Conservation (phyloP, 2,888 invertebrate genomes). For the Yponomeuta sedellus region DNA sequence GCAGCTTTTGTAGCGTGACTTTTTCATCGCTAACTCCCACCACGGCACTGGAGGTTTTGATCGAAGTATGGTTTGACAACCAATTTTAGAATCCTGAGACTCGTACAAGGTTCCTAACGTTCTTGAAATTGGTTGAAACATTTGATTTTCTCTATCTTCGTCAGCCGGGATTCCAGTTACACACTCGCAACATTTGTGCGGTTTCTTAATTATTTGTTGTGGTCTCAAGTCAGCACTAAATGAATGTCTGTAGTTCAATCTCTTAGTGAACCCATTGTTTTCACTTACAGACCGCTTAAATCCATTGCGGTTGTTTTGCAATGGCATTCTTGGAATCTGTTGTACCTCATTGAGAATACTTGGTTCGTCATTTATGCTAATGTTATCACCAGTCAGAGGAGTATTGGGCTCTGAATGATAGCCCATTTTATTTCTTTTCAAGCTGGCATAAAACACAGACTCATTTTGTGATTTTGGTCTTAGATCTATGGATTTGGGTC, state of each 20-base stretch:
- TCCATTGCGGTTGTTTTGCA: conserved; percentile 63
- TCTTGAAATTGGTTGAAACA: conserved; percentile 46
- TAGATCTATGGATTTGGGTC: conserved; percentile 69
- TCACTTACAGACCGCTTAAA: conserved; percentile 69
- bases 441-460: conserved; percentile 55
- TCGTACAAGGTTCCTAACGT: conserved; percentile 68
- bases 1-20: conserved; percentile 88
- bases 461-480: conserved; percentile 49
- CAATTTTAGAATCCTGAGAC: conserved; percentile 80
- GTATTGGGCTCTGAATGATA: conserved; percentile 72
- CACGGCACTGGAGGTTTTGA: conserved; percentile 86
- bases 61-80: conserved; percentile 80
- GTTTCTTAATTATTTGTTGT: conserved; percentile 45
- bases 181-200: conserved; percentile 72
- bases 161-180: conserved; percentile 64
- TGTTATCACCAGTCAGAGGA: conserved; percentile 52
- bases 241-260: conserved; percentile 68
- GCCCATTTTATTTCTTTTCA: conserved; percentile 63
- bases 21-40: conserved; percentile 91
- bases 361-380: conserved; percentile 47
- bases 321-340: conserved; percentile 63
- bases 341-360: conserved; percentile 60
- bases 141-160: conserved; percentile 48
- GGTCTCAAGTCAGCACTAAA: conserved; percentile 65
- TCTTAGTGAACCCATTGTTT: conserved; percentile 64